Evolutionary conservation across 2,888 invertebrate genomes (phyloP).

Genomic region (Epinotia brunnichana): DNA sequence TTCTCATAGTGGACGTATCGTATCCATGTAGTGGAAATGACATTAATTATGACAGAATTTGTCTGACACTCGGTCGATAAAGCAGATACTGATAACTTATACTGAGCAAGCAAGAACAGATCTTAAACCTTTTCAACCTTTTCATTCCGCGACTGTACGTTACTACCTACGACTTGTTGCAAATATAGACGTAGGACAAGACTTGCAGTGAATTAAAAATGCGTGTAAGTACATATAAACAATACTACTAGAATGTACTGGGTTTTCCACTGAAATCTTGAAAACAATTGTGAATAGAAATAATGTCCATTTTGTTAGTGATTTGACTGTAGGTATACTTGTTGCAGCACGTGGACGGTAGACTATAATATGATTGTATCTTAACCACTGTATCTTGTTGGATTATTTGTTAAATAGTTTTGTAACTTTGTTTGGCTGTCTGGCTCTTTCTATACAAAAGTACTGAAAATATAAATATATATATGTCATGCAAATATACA

Average conservation of each 20-base stretch:
- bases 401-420: not conserved
- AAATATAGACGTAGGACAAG: conserved; percentile 10
- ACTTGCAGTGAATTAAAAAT: conserved; percentile 35
- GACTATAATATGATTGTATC: conserved; percentile 1
- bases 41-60: too few species aligned
- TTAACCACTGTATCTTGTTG: conserved; percentile 1
- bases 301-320: conserved; percentile 14
- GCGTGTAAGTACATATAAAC: not conserved
- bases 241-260: conserved; percentile 42
- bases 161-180: conserved; percentile 2
- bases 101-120: too few species aligned
- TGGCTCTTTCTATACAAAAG: conserved; percentile 12
- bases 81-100: too few species aligned
- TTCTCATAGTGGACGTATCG: too few species aligned
- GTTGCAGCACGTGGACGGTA: not conserved
- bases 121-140: too few species aligned
- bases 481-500: not conserved
- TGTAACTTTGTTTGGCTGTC: not conserved
- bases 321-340: conserved; percentile 1
- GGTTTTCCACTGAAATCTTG: conserved; percentile 64
- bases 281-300: conserved; percentile 6
- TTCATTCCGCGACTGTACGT: too few species aligned
- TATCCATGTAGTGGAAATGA: too few species aligned
- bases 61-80: too few species aligned
- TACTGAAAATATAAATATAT: not conserved